Evolutionary conservation across 2,797 vertebrate species (phyloP).

Genomic region (Pseudochaenichthys georgianus): DNA sequence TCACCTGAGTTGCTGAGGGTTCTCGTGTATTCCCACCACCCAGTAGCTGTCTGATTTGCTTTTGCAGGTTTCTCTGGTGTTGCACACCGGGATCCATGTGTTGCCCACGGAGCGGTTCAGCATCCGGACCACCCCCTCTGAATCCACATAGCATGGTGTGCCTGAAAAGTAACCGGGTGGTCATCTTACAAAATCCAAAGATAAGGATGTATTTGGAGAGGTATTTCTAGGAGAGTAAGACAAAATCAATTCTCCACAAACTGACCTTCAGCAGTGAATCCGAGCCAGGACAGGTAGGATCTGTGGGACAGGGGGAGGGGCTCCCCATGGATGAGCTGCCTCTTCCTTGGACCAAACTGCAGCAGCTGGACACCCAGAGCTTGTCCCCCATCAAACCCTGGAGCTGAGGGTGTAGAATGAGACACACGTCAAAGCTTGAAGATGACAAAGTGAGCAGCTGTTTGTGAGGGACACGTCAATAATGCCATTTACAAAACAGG

Average conservation of each 20-base stretch:
- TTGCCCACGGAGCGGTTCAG: conserved; percentile 92
- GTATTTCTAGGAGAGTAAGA: neutral
- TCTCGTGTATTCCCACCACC: conserved; percentile 95
- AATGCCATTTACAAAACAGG: too few relatives aligned
- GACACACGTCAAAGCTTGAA: neutral
- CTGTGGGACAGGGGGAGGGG: conserved; percentile 89
- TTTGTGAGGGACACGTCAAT: too few relatives aligned
- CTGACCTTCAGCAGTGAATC: conserved; percentile 95
- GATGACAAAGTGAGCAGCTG: too few relatives aligned
- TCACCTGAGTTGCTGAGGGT: conserved; percentile 95
- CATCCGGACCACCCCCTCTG: conserved; percentile 90
- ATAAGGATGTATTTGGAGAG: too few relatives aligned
- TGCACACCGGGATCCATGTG: conserved; percentile 92
- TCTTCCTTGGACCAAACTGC: conserved; percentile 87
- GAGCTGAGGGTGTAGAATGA: conserved; percentile 66
- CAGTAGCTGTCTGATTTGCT: conserved; percentile 95
- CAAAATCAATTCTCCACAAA: neutral
- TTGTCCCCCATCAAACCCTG: conserved; percentile 94
- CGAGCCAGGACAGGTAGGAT: conserved; percentile 91
- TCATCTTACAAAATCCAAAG: neutral
- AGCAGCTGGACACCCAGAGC: conserved; percentile 93
- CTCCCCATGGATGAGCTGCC: conserved; percentile 87
- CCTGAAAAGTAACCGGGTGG: conserved; percentile 78
- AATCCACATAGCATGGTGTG: conserved; percentile 92
- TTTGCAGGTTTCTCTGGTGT: conserved; percentile 93